Evolutionary conservation across 2,888 invertebrate genomes (phyloP), one percentile per base, ranked within the genome.

Genomic region (Halictus quadricinctus): DNA sequence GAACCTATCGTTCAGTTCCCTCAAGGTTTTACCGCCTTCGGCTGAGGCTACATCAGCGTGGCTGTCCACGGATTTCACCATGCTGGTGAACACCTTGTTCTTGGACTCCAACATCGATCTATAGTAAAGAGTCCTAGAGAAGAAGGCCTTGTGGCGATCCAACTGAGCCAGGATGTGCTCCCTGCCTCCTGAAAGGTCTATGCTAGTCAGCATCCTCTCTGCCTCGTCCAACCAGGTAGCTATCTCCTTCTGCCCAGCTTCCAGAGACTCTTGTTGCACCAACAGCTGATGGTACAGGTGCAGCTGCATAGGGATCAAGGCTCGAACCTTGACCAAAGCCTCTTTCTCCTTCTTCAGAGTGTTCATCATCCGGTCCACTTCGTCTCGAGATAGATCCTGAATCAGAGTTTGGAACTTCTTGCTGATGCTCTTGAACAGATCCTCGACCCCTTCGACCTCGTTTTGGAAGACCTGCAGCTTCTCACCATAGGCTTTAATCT

Each of bases 41-140:
- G 96, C 96, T 8, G 97, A 97, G 92, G 97, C 97, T 6, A 98
- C 96, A 88, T 97, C 97, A 83, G 97, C 96, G 89, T 97, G 97
- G 69, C 96, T 95, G 91, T 97, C 97, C 0, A 98, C 97, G 0
- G 97, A 96, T 92, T 97, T 97, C 2, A 97, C 96, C 73, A 99
- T 97, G 93, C 97, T 98, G 93, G 97, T 97, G 95, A 98, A 97
- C 70, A 99, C 97, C 95, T 98, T 98, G 95, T 98, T 98, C 95
- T 98, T 98, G 94, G 98, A 98, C 92, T 99, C 99, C 84, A 99
- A 94, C 97, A 98, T 98, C 0, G 98, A 98, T 92, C 98, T 98
- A 95, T 98, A 98, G 95, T 98, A 98, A 0, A 98, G 96, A 0
- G 97, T 97, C 82, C 98, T 96, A 0, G 98, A 97, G 95, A 99